Evolutionary conservation across 2,888 invertebrate species (phyloP).

Genomic region (Chrysina gloriosa): DNA sequence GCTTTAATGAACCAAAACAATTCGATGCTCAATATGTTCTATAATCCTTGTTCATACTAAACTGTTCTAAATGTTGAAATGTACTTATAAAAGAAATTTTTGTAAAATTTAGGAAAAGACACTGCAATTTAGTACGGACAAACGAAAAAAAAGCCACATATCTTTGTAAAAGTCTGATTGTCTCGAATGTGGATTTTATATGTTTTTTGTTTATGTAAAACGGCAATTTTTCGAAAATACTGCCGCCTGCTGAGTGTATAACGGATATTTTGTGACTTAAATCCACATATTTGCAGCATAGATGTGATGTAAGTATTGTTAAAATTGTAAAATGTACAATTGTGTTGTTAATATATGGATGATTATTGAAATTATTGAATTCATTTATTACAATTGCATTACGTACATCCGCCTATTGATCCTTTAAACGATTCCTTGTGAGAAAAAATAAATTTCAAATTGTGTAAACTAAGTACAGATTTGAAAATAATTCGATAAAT

Average conservation of each 20-base stretch:
- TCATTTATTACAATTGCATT: constrained; percentile 23
- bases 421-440: not conserved
- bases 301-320: constrained; percentile 54
- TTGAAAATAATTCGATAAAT: not conserved
- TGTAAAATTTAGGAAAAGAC: not conserved
- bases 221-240: constrained; percentile 43
- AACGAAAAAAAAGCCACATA: constrained; percentile 47
- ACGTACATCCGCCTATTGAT: constrained; percentile 23
- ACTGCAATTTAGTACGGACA: constrained; percentile 10
- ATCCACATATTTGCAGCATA: constrained; percentile 63
- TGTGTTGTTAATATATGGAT: constrained; percentile 64
- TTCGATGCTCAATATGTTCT: constrained; percentile 18
- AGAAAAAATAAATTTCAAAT: not conserved
- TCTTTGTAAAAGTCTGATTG: constrained; percentile 47
- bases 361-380: constrained; percentile 56
- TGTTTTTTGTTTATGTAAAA: constrained; percentile 42
- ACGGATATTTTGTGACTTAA: constrained; percentile 49
- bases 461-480: not conserved
- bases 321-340: constrained; percentile 55
- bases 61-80: not conserved
- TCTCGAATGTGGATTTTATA: constrained; percentile 26
- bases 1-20: constrained; percentile 2
- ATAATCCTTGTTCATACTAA: constrained; percentile 24
- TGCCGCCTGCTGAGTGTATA: constrained; percentile 30
- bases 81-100: no score